These are phyloP conservation scores for Casuarius casuarius DNA, from an alignment of 2,113 vertebrate genomes.

Conservation along the genomic window DNA sequence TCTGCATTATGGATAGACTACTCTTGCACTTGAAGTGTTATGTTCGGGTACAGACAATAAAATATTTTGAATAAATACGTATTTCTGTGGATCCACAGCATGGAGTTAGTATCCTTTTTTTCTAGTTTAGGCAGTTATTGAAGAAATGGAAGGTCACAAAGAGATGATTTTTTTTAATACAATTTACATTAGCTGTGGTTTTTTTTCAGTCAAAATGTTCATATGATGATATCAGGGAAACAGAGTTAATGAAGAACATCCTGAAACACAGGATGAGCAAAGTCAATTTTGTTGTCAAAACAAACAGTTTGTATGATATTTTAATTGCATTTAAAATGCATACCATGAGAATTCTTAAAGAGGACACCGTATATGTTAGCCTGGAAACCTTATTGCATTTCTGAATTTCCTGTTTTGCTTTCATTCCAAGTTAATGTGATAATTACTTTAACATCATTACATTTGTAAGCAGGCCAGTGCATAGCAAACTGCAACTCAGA, in stretches of 20 bases:
- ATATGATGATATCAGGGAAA: not conserved
- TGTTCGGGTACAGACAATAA: not conserved
- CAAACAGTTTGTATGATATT: not conserved
- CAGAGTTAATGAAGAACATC: not conserved
- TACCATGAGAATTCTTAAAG: slow-evolving; percentile 7
- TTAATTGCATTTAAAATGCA: slow-evolving; percentile 14
- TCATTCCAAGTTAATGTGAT: slow-evolving; percentile 1
- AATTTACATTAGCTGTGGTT: not conserved
- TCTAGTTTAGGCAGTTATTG: not conserved
- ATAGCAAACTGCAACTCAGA: not conserved
- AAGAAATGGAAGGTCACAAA: not conserved
- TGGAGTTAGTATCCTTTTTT: not conserved
- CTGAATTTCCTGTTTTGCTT: not conserved
- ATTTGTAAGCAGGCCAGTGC: not conserved
- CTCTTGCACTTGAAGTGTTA: not conserved
- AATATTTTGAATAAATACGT: not conserved
- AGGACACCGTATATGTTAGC: not conserved
- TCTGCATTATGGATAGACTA: not conserved
- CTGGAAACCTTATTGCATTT: not conserved
- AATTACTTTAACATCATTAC: not conserved
- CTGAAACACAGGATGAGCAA: not conserved
- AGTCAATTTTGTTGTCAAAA: slow-evolving; percentile 16
- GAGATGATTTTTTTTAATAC: not conserved
- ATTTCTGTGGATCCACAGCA: not conserved
- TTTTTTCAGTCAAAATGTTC: not conserved